Conservation (phyloP, 2,888 invertebrate species). For the Troides aeacus region DNA sequence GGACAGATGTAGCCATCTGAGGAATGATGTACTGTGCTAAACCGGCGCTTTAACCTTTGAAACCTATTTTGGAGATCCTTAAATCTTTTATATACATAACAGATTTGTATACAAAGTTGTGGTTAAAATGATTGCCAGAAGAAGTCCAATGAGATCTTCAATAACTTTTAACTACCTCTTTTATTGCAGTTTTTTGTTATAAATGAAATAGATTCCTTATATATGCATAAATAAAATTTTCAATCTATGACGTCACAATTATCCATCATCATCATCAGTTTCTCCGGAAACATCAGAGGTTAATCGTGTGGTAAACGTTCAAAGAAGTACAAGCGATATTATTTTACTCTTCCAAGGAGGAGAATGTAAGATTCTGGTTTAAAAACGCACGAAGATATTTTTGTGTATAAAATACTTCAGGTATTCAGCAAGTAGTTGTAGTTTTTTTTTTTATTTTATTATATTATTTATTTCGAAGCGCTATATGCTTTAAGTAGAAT, state of each 20-base stretch:
- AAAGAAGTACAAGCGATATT: constrained; percentile 20
- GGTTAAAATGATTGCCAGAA: neutral
- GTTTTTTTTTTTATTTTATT: no score
- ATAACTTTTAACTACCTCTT: no score
- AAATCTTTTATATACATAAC: neutral
- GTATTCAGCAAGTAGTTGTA: no score
- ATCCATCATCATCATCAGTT: constrained; percentile 36
- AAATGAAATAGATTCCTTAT: no score
- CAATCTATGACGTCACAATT: constrained; percentile 2
- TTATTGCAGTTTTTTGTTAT: no score
- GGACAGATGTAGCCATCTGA: constrained; percentile 38
- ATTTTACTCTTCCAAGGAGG: neutral
- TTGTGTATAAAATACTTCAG: neutral
- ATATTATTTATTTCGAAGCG: no score
- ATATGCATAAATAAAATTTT: no score
- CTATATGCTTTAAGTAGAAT: neutral
- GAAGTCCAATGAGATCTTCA: no score
- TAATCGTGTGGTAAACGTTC: constrained; percentile 56
- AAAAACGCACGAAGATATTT: neutral
- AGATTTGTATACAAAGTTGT: neutral
- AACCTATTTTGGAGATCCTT: neutral
- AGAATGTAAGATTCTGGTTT: neutral
- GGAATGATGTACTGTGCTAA: constrained; percentile 55
- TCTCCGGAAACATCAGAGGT: constrained; percentile 54
- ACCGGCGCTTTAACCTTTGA: constrained; percentile 47